Conservation (phyloP, 2,113 vertebrate species). For the Tupaia tana region DNA sequence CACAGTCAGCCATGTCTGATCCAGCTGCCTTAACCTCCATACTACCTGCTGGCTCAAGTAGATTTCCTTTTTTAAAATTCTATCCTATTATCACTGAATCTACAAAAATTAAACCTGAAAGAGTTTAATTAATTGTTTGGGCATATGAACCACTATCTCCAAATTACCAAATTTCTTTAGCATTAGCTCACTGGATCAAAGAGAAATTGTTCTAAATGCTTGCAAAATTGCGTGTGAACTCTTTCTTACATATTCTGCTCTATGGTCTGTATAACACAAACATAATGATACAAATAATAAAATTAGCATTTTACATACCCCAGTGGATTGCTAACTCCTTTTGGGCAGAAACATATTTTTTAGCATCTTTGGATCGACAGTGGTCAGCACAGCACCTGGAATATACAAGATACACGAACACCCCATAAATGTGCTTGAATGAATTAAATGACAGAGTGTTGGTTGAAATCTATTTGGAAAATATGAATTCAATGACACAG, state of each 20-base stretch:
- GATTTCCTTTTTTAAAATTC: not conserved
- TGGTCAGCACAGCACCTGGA: slow-evolving; percentile 69
- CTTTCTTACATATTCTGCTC: not conserved
- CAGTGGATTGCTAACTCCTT: slow-evolving; percentile 68
- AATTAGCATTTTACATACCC: slow-evolving; percentile 53
- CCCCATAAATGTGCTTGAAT: not conserved
- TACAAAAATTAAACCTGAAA: not conserved
- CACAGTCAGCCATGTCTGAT: too few relatives aligned
- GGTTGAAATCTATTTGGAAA: not conserved
- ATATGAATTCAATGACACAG: not conserved
- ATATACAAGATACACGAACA: not conserved
- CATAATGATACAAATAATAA: not conserved
- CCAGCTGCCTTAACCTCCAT: too few relatives aligned
- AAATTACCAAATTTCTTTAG: slow-evolving; percentile 12
- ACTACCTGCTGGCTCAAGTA: too few relatives aligned
- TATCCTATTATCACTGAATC: not conserved
- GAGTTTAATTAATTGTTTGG: not conserved
- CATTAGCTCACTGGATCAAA: not conserved
- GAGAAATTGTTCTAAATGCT: not conserved
- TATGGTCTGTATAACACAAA: not conserved
- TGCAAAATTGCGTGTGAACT: not conserved
- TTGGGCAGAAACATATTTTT: slow-evolving; percentile 23
- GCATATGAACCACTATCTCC: not conserved
- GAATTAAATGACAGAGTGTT: not conserved
- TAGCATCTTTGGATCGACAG: slow-evolving; percentile 65